Base-by-base conservation (phyloP, 1,140 invertebrate genomes). In the Trichogramma pretiosum region DNA sequence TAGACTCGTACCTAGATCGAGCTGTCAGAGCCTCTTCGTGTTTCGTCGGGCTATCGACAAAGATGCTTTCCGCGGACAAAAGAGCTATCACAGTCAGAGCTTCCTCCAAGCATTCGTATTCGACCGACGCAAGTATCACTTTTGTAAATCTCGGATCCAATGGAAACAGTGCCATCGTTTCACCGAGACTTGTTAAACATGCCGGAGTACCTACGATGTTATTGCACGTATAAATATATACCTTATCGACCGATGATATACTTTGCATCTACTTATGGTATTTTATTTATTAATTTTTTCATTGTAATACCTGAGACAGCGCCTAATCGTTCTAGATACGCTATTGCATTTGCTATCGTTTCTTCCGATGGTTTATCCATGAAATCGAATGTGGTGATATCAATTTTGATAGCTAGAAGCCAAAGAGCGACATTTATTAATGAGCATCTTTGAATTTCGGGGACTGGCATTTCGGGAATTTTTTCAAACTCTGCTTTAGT, bases 111-210 rank as follows among this genome's bases (percentile, higher is more conserved):
- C 92, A 95, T 5, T 78, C 78, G 57, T 82, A 84, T 35, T 86
- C 80, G 14, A 81, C 76, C 4, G 91, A 85, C 13, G 82, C 75
- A 0, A 95, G 63, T 41, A 96, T 70, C 9, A 90, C 78, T 72
- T 90, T 93, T 5, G 89, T 82, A 69, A 89, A 89, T 45, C 83
- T 79, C 0, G 94, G 94, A 66, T 97, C 92, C 33, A 98, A 70
- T 1, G 95, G 95, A 68, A 96, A 98, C 14, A 79, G 75, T 1
- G 87, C 80, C 89, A 98, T 93, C 60, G 85, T 82, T 50, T 80
- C 81, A 2, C 94, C 95, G 10, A 87, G 52, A 1, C 76, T 67
- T 1, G 92, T 97, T 43, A 98, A 73, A 64, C 80, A 77, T 17
- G 76, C 72, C 2, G 70, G 68, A 22, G 65, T 63, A 55, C 68